Percentiles rank a stretch among this genome's conserved stretches.
phyloP scores from a whole-genome alignment of 2,113 vertebrate genomes.

The Bujurquina vittata region DNA sequence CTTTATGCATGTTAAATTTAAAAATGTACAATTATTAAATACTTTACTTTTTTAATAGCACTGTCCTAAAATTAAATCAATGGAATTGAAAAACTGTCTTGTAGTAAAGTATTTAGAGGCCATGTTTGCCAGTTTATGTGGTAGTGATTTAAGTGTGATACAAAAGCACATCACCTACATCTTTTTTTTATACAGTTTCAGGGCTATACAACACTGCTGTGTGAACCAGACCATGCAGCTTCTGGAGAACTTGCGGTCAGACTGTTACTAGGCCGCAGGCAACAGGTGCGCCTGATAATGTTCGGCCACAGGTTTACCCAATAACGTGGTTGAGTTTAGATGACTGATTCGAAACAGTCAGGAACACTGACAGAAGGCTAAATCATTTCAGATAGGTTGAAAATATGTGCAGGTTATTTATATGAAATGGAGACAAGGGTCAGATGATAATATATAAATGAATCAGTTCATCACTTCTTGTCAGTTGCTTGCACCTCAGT shows the following conservation, averaged over 20 bases:
- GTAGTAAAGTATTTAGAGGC: neutral
- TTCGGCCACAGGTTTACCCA: neutral
- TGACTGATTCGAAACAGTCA: neutral
- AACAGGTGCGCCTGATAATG: too few relatives aligned
- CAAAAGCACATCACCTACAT: neutral
- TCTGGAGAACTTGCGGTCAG: neutral
- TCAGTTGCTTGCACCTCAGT: neutral
- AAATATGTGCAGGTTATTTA: neutral
- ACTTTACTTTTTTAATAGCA: neutral
- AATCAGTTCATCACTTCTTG: neutral
- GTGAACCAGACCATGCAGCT: accelerated
- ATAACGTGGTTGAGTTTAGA: neutral
- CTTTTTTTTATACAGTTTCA: neutral
- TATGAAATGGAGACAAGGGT: neutral
- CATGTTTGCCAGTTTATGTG: neutral
- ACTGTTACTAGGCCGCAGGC: neutral
- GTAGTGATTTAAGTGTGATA: neutral
- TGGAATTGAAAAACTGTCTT: neutral
- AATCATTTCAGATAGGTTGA: accelerated
- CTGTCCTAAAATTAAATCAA: accelerated
- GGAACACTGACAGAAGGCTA: neutral
- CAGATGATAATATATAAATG: neutral
- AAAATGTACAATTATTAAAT: neutral
- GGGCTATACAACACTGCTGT: neutral
- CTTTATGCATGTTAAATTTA: neutral